Evolutionary conservation across 2,113 vertebrate genomes (phyloP).

Genomic region (Amblyopsis rosae): DNA sequence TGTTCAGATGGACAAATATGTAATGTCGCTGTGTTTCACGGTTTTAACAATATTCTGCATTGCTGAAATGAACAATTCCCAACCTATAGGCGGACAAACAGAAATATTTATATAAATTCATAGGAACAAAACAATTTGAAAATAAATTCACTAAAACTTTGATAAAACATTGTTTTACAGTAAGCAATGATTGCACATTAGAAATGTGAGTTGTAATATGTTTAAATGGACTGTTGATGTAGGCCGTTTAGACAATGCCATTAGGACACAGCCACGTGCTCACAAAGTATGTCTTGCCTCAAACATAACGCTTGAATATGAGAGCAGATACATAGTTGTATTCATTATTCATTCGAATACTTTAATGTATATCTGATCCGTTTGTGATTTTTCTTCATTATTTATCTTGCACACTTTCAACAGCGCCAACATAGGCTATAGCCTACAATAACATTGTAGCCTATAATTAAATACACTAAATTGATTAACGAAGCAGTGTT

Average conservation of each 20-base stretch:
- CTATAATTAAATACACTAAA: background rate
- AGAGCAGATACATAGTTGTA: background rate
- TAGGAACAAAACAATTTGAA: fast-evolving
- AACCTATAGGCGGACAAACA: slow-evolving; percentile 8
- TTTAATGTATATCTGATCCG: background rate
- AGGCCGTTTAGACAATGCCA: slow-evolving; percentile 76
- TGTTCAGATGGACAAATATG: background rate
- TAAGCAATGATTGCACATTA: fast-evolving
- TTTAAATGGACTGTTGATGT: slow-evolving; percentile 62
- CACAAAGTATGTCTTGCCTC: slow-evolving; percentile 56
- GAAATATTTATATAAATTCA: slow-evolving; percentile 56
- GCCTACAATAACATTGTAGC: slow-evolving; percentile 12
- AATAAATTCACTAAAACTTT: slow-evolving; percentile 26
- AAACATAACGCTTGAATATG: slow-evolving; percentile 42
- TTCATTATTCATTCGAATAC: background rate
- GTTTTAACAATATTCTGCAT: background rate
- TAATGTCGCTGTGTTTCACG: slow-evolving; percentile 3
- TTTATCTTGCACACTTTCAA: background rate
- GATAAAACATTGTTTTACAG: background rate
- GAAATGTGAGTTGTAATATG: slow-evolving; percentile 7
- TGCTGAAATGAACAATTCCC: background rate
- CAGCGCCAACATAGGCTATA: background rate
- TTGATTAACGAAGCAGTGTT: background rate
- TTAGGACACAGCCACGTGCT: slow-evolving; percentile 78
- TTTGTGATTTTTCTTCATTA: slow-evolving; percentile 14